Conservation (phyloP, 2,888 invertebrate species). For the Watsonalla cultraria region DNA sequence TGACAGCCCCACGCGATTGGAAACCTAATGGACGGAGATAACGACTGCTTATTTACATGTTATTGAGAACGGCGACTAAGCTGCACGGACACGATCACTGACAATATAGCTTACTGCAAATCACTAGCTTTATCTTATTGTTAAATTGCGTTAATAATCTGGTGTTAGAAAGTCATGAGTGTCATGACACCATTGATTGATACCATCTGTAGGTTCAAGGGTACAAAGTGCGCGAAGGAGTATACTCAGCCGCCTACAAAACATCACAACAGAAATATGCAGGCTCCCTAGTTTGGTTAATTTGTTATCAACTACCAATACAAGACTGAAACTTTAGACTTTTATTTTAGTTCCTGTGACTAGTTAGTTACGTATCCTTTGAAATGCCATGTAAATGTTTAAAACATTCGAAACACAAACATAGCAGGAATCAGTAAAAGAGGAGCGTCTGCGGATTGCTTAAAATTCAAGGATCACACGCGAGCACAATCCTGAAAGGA, state of each 20-base stretch:
- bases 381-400: neutral
- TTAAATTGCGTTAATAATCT: no score
- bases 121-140: no score
- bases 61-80: neutral
- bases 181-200: no score
- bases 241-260: no score
- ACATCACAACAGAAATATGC: no score
- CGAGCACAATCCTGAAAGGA: conserved; percentile 46
- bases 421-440: conserved; percentile 47
- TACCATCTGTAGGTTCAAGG: no score
- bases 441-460: conserved; percentile 42
- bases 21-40: neutral
- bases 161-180: no score
- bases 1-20: neutral
- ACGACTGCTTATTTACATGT: conserved; percentile 2
- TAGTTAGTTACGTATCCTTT: no score
- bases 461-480: conserved; percentile 61
- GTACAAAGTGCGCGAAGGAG: no score
- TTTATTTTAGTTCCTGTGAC: no score
- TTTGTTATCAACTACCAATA: neutral
- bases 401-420: conserved; percentile 6
- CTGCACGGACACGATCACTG: neutral
- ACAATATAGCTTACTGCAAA: no score
- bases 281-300: neutral
- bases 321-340: neutral